Base-by-base conservation (phyloP, 1,140 invertebrate genomes). In the Potamilus streckersoni region DNA sequence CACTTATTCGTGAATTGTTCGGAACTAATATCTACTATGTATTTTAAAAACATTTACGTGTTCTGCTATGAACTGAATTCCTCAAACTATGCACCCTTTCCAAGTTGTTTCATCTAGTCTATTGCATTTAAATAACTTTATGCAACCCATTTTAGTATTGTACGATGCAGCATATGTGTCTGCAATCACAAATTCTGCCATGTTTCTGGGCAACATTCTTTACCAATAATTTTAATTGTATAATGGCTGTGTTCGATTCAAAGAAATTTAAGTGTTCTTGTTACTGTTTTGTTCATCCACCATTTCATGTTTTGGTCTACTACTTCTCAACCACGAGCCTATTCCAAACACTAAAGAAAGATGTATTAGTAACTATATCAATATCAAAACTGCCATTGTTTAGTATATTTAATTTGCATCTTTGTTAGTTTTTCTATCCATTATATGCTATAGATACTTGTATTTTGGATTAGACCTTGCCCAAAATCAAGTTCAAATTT, bases 11-110 rank as follows among this genome's bases (percentile, higher is more conserved):
- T 73, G 31, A 73, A 73, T 55, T 31, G 12, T n/a, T 38, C 14
- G 31, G 38, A 65, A 13, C 23, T 16, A 65, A 23, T 57, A 73
- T 73, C 71, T 20, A 38, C 63, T 19, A 20, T n/a, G 1, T 73
- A 66, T 11, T 20, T n/a, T 49, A 0, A 23, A 23, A 2, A 61
- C 62, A 16, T 61, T 61, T 16, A 73, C n/a, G 57, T 73, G 55
- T 65, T 61, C 65, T 20, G 71, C 71, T 63, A 61, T 57, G 2
- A 73, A 55, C 71, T 61, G 64, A 65, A 73, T 73, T n/a, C 38
- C n/a, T 27, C 60, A 55, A 13, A 65, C 27, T 2, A 13, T 55
- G 57, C 38, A 56, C 71, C 62, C 66, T 11, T 14, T 8, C 71
- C 71, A 73, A 11, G 64, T 73, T 13, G 38, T 15, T 23, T 55